Base-by-base conservation (phyloP, 1,140 invertebrate genomes). In the Orchesella cincta region DNA sequence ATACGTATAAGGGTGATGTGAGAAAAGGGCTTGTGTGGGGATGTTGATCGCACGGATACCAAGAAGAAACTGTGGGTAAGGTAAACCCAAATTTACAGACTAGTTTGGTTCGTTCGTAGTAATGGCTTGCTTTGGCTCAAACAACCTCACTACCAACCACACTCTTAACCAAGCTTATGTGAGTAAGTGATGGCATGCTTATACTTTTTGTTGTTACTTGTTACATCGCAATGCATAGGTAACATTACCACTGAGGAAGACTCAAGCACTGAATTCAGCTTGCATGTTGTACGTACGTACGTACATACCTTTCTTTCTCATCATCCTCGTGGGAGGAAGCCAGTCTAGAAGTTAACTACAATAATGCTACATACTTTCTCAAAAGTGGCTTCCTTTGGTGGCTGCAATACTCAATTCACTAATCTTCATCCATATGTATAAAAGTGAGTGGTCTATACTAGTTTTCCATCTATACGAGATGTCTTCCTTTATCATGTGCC, bases 261-360 rank as follows among this genome's bases (percentile, higher is more conserved):
- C n/a, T n/a, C n/a, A n/a, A n/a, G n/a, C n/a, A n/a, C n/a, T n/a
- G n/a, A n/a, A n/a, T n/a, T n/a, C n/a, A n/a, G n/a, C n/a, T n/a
- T n/a, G n/a, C n/a, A n/a, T 46, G 20, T 46, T 46, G 26, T 26
- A n/a, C 54, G 26, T 57, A 26, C 3, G 26, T 57, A 57, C 23
- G 26, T 26, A 23, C 31, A 54, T 34, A 52, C 52, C 39, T 74
- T 74, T 74, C 73, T 74, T 51, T 74, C 76, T 77, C 72, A n/a
- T 77, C 76, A 74, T 73, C 73, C 70, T 78, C 73, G 77, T 78
- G 77, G 77, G 77, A 78, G 77, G 77, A 78, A 78, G 77, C 77
- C 77, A 75, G 64, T 70, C 73, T 64, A 70, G 34, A 67, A 31
- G 26, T 29, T 16, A n/a, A 67, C 29, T 12, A 67, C 12, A 23